Percentiles rank a stretch among this genome's conserved stretches.
phyloP scores from a whole-genome alignment of 2,888 invertebrate genomes.

The Acronicta psi region DNA sequence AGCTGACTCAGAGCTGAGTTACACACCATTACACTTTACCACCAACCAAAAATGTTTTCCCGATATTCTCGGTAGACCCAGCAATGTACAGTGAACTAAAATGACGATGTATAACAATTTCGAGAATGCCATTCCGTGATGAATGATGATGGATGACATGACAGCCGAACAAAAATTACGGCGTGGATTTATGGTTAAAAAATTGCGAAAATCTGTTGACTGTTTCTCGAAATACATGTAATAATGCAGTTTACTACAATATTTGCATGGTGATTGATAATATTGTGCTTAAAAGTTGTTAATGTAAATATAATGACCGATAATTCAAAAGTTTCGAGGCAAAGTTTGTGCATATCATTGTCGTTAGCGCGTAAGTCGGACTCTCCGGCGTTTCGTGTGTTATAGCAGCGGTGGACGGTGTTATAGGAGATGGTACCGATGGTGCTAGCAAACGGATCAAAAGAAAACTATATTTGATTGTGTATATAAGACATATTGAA shows the following conservation, averaged over 20 bases:
- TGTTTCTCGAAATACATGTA: conserved; percentile 61
- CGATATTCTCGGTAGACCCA: conserved; percentile 40
- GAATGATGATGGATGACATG: conserved; percentile 72
- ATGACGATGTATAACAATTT: conserved; percentile 38
- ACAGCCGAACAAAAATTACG: conserved; percentile 83
- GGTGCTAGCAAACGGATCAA: conserved; percentile 74
- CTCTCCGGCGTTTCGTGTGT: conserved; percentile 77
- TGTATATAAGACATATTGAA: conserved; percentile 57
- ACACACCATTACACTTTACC: too few species aligned
- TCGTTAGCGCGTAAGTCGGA: conserved; percentile 79
- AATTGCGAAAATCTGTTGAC: conserved; percentile 73
- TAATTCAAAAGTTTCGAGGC: conserved; percentile 82
- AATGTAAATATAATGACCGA: conserved; percentile 81
- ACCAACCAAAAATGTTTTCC: not conserved
- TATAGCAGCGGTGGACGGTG: conserved; percentile 78
- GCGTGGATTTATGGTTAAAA: conserved; percentile 85
- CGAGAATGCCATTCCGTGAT: conserved; percentile 57
- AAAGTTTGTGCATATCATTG: conserved; percentile 88
- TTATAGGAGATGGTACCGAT: conserved; percentile 79
- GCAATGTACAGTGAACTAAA: conserved; percentile 32
- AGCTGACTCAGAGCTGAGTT: too few species aligned
- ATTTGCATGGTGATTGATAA: conserved; percentile 59
- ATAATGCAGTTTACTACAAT: conserved; percentile 55
- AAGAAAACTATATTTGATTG: conserved; percentile 80
- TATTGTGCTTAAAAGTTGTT: conserved; percentile 64